These are phyloP conservation scores for Epiblema foenella DNA, from an alignment of 2,888 invertebrate species.

Conservation along the genomic window DNA sequence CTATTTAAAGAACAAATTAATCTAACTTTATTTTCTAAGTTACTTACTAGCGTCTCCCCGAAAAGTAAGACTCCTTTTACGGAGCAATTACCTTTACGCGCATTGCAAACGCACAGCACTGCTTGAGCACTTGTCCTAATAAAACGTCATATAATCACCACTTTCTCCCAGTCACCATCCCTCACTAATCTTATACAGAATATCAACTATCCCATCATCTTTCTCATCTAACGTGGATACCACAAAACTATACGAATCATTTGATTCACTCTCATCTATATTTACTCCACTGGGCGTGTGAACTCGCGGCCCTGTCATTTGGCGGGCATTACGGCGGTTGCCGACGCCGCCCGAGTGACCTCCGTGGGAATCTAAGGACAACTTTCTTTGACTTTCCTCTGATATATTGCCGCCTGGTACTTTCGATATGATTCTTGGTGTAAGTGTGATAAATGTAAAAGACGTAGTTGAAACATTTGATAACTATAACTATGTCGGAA, in stretches of 20 bases:
- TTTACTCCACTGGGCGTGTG: slow-evolving; percentile 42
- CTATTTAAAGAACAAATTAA: too few species aligned
- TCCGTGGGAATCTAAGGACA: slow-evolving; percentile 43
- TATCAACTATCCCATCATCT: neutral
- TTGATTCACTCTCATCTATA: slow-evolving; percentile 32
- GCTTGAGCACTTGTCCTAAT: neutral
- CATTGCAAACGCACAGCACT: neutral
- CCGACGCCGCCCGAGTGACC: slow-evolving; percentile 38
- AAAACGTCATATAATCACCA: neutral
- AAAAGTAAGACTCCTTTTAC: too few species aligned
- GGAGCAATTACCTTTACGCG: neutral
- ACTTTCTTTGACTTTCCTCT: slow-evolving; percentile 35
- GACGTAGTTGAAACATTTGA: neutral
- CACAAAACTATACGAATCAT: slow-evolving; percentile 28
- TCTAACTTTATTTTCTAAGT: too few species aligned
- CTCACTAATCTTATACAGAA: neutral
- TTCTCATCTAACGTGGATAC: neutral
- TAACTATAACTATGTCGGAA: too few species aligned
- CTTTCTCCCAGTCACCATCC: neutral
- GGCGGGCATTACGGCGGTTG: slow-evolving; percentile 38
- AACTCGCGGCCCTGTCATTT: slow-evolving; percentile 45
- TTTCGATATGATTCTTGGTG: slow-evolving; percentile 15
- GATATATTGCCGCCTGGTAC: slow-evolving; percentile 35
- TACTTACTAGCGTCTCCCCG: too few species aligned
- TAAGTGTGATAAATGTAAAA: neutral